Conservation (phyloP, 2,888 invertebrate species). For the Microlaimidae sp. region DNA sequence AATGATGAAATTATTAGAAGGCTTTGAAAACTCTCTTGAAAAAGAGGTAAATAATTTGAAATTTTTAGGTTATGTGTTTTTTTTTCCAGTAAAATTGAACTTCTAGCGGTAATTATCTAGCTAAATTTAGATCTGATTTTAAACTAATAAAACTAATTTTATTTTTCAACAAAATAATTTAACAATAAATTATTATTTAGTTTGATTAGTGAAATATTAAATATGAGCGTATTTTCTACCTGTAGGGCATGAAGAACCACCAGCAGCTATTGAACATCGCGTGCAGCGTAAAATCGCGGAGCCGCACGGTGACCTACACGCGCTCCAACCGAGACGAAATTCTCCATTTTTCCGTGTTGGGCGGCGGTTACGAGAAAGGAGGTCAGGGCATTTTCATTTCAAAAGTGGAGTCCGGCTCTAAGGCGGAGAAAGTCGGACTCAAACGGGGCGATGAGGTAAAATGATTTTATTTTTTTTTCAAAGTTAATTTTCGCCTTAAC, state of each 20-base stretch:
- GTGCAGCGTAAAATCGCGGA: constrained; percentile 85
- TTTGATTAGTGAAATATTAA: neutral
- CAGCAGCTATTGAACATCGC: constrained; percentile 69
- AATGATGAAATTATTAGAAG: constrained; percentile 89
- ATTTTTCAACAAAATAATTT: constrained; percentile 5
- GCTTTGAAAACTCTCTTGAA: constrained; percentile 67
- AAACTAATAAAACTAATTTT: neutral
- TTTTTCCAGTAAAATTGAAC: neutral
- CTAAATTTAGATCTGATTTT: too few relatives aligned
- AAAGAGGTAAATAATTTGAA: constrained; percentile 44
- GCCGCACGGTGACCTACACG: constrained; percentile 73
- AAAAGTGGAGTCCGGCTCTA: constrained; percentile 76
- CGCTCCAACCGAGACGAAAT: constrained; percentile 75
- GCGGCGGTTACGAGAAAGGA: constrained; percentile 42
- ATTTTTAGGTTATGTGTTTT: constrained; percentile 10
- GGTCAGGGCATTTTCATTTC: constrained; percentile 88
- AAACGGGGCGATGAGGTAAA: constrained; percentile 75
- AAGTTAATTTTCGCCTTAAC: too few relatives aligned
- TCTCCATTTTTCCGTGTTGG: constrained; percentile 56
- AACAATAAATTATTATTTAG: neutral
- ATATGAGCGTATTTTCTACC: neutral
- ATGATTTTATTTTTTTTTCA: too few relatives aligned
- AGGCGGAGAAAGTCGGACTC: constrained; percentile 83
- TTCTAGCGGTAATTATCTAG: too few relatives aligned
- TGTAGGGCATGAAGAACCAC: constrained; percentile 56